phyloP scores from a whole-genome alignment of 2,888 invertebrate genomes.

The Hesperia comma region DNA sequence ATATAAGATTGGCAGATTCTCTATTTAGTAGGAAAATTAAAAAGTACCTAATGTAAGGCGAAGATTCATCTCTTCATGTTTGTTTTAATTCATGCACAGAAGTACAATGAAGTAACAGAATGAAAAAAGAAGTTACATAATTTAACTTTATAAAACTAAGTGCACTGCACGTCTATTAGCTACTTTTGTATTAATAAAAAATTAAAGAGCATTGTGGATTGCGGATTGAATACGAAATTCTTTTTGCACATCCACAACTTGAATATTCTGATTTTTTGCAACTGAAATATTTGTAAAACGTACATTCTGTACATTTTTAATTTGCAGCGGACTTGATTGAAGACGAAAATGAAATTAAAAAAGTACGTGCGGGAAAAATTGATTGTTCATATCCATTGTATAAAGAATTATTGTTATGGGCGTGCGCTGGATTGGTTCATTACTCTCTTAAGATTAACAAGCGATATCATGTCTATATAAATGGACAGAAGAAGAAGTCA shows the following conservation, averaged over 20 bases:
- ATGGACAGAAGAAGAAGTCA: too few relatives aligned
- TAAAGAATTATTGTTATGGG: constrained; percentile 8
- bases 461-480: too few relatives aligned
- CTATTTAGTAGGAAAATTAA: too few relatives aligned
- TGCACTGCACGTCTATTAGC: too few relatives aligned
- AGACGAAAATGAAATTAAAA: constrained; percentile 34
- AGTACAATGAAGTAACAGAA: too few relatives aligned
- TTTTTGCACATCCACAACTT: not conserved
- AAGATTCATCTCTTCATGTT: too few relatives aligned
- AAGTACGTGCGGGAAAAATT: constrained; percentile 29
- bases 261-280: constrained; percentile 20
- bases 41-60: too few relatives aligned
- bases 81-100: too few relatives aligned
- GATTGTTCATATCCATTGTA: constrained; percentile 12
- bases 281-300: constrained; percentile 29
- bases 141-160: too few relatives aligned
- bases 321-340: constrained; percentile 27
- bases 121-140: too few relatives aligned
- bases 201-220: not conserved
- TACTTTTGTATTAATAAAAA: too few relatives aligned
- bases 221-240: constrained; percentile 3
- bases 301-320: constrained; percentile 24
- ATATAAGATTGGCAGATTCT: too few relatives aligned
- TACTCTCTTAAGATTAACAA: not conserved
- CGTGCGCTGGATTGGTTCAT: not conserved